These are phyloP conservation scores for Propsilocerus akamusi DNA, from an alignment of 1,140 invertebrate species.

Conservation along the genomic window DNA sequence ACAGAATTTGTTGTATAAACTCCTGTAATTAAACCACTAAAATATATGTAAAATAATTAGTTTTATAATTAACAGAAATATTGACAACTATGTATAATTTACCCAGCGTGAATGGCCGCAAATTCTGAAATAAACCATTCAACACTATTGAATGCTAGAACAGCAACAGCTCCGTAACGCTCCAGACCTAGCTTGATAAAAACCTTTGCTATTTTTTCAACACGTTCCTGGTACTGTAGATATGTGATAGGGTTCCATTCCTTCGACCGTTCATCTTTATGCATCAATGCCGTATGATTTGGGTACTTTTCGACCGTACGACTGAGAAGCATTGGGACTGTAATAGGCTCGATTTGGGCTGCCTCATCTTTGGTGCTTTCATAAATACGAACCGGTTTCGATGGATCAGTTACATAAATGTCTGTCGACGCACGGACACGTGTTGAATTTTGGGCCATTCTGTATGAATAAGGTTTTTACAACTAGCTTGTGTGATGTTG, in stretches of 20 bases:
- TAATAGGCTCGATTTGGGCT: background rate
- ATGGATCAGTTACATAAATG: background rate
- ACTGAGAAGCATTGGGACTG: background rate
- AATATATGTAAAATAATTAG: conserved; percentile 8
- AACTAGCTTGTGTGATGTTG: too few species aligned
- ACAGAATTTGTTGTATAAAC: conserved; percentile 76
- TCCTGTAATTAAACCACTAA: conserved; percentile 60
- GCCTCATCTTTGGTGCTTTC: conserved; percentile 1
- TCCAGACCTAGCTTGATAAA: conserved; percentile 68
- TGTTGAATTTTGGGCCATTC: too few species aligned
- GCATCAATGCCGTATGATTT: background rate
- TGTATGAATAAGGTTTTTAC: too few species aligned
- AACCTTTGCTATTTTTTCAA: conserved; percentile 53
- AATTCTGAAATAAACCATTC: conserved; percentile 72
- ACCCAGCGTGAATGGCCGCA: conserved; percentile 74
- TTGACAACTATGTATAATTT: conserved; percentile 16
- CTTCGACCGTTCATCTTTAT: background rate
- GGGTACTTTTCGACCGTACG: background rate
- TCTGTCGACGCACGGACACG: too few species aligned
- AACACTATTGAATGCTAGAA: conserved; percentile 71
- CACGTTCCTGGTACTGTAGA: conserved; percentile 44
- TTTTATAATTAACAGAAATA: too few species aligned
- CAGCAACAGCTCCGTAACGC: conserved; percentile 54
- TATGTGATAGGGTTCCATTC: conserved; percentile 9
- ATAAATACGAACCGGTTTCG: background rate